Evolutionary conservation across 2,888 invertebrate species (phyloP), one percentile per base, ranked within the genome.

Genomic region (Nomada goodeniana): DNA sequence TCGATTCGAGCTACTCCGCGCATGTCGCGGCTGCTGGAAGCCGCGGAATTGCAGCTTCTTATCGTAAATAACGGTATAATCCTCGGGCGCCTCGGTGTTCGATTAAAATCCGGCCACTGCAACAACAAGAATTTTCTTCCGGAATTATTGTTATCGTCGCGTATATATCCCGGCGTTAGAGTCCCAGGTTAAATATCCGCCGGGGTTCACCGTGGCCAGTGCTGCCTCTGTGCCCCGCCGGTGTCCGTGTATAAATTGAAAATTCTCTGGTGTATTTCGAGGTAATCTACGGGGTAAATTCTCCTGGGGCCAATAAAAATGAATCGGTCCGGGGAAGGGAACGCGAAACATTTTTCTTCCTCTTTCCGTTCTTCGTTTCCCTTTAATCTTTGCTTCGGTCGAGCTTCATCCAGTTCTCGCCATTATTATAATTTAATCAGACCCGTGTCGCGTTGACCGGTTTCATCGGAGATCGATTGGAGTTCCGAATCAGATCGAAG

Each of bases 61-160:
- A 59, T 55, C 73, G 69, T 81, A 81, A 81, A 81, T 81, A 81
- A 81, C 73, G 26, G 69, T 68, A 64, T 81, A 81, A 81, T 73
- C 78, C 80, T 29, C 26, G 0, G 42, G 65, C 50, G 42, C 36
- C 29, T 23, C 63, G 63, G 44, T 36, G 73, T 81, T 81, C 81
- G 78, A 81, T 81, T 81, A 78, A 78, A 81, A 73, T 64, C 81
- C 77, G 52, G 64, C 80, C 76, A n/a, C n/a, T 52, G 52, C 52
- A 63, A 36, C 72, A 78, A 73, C 80, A 67, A 70, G 71, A 80
- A 68, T 80, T 82, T 80, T 80, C 80, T 72, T 75, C 59, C 67
- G 74, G 74, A 81, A 79, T 81, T 79, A 81, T 81, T 81, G 81
- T 81, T 81, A 81, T 81, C 79, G 74, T 81, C 79, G 70, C 70